Percentiles rank a stretch among this genome's conserved stretches.
phyloP scores from a whole-genome alignment of 2,797 vertebrate genomes.

The Microctenopoma lineatum region DNA sequence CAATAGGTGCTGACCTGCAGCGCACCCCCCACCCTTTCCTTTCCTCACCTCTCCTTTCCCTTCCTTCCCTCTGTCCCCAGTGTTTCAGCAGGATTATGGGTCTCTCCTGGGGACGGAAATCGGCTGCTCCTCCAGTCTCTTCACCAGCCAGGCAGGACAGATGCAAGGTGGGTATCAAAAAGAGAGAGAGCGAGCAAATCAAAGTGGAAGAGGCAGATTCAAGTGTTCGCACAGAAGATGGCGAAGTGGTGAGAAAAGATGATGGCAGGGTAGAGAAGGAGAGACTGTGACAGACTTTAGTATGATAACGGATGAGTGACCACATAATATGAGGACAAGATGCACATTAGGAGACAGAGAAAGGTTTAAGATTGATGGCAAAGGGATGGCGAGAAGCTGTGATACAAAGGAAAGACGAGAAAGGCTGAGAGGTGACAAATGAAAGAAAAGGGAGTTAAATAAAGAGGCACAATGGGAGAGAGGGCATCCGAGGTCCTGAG shows the following conservation, averaged over 20 bases:
- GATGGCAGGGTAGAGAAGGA: neutral
- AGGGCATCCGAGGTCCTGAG: slow-evolving; percentile 68
- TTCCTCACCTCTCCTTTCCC: slow-evolving; percentile 43
- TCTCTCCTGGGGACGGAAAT: slow-evolving; percentile 87
- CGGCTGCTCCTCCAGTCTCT: slow-evolving; percentile 87
- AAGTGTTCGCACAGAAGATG: neutral
- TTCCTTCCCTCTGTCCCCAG: slow-evolving; percentile 65
- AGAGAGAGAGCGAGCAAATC: neutral
- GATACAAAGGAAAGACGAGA: slow-evolving; percentile 21
- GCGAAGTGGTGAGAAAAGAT: neutral
- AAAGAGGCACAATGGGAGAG: slow-evolving; percentile 47
- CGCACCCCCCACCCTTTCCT: slow-evolving; percentile 18
- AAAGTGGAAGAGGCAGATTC: neutral
- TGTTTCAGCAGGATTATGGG: slow-evolving; percentile 88
- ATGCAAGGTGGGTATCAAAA: slow-evolving; percentile 81
- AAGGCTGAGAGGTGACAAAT: slow-evolving; percentile 43
- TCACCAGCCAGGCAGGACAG: slow-evolving; percentile 86
- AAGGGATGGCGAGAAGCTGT: neutral
- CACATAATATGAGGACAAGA: slow-evolving; percentile 52
- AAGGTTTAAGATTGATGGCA: slow-evolving; percentile 45
- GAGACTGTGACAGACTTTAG: slow-evolving; percentile 10
- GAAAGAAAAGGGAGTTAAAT: slow-evolving; percentile 44
- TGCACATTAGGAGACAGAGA: slow-evolving; percentile 34
- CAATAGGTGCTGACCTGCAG: slow-evolving; percentile 46
- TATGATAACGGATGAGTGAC: slow-evolving; percentile 43